Evolutionary conservation across 2,113 vertebrate genomes (phyloP), one percentile per base, ranked within the genome.

Genomic region (Falco punctatus): DNA sequence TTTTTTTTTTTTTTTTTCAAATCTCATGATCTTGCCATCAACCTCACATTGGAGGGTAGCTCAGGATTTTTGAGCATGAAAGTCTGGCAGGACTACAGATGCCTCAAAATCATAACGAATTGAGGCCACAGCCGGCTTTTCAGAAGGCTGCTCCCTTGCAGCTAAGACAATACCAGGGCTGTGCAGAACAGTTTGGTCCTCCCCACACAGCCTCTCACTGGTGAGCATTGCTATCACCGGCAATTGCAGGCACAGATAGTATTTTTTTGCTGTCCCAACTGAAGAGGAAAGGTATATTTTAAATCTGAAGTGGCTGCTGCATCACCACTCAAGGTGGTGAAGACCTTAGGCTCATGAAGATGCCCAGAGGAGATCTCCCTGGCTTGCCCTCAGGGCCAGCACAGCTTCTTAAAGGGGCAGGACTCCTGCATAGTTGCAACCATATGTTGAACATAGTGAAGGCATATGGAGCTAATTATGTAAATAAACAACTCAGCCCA

Each of bases 11-110:
- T 67, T 58, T 81, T 70, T 70, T 38, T 40, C 11, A 2, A 92
- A 85, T 94, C 24, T 89, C 77, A 58, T 73, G 65, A 92, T 97
- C 88, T 94, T 95, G 66, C 70, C 88, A 81, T 85, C 86, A 91
- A 84, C 73, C 65, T 91, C 95, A 94, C 49, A 91, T 70, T 92
- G 86, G 66, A 84, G 54, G 46, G 54, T 66, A 92, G 78, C 54
- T 95, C 0, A 0, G 35, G 49, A 95, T 94, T 95, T 95, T 88
- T 94, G 46, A 95, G 84, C 81, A 30, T 70, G 44, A 70, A 92
- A 82, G 58, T 19, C 81, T 95, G 89, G 94, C 95, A 94, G 54
- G 58, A 82, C 57, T 85, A 87, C 89, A 82, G 54, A 94, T 92
- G 89, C 59, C 59, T 92, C 84, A 82, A 79, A 92, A 95, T 95